These are phyloP conservation scores for Spea multiplicata DNA, from an alignment of 2,113 vertebrate genomes.

Conservation along the genomic window DNA sequence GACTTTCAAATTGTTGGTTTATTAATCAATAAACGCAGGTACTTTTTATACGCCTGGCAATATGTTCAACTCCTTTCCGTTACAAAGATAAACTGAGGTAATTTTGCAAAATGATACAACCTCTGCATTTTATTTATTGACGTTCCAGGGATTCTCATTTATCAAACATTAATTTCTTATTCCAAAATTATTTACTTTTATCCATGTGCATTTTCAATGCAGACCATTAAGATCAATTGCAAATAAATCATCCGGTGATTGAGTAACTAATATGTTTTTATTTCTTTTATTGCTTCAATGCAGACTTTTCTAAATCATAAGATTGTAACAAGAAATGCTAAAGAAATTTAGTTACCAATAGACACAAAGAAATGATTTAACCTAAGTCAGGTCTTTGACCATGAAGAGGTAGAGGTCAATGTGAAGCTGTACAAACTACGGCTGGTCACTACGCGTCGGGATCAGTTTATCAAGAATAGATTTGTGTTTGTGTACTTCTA, in stretches of 20 bases:
- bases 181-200: constrained; percentile 41
- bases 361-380: neutral
- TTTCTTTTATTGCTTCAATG: constrained; percentile 13
- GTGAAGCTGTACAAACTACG: too few species aligned
- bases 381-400: neutral
- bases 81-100: constrained; percentile 36
- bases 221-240: constrained; percentile 32
- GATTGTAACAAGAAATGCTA: constrained; percentile 32
- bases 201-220: constrained; percentile 23
- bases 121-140: constrained; percentile 43
- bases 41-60: constrained; percentile 25
- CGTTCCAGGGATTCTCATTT: constrained; percentile 27
- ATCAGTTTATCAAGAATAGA: too few species aligned
- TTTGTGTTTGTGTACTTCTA: too few species aligned
- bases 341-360: constrained; percentile 11
- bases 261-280: constrained; percentile 38
- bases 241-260: constrained; percentile 28
- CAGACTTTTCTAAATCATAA: constrained; percentile 5
- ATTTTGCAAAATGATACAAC: constrained; percentile 27
- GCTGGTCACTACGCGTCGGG: too few species aligned
- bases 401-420: too few species aligned
- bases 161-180: constrained; percentile 42
- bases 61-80: constrained; percentile 5
- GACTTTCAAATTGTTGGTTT: constrained; percentile 27
- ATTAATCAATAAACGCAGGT: constrained; percentile 44